Evolutionary conservation across 2,113 vertebrate species (phyloP).

Genomic region (Formicarius rufipectus): DNA sequence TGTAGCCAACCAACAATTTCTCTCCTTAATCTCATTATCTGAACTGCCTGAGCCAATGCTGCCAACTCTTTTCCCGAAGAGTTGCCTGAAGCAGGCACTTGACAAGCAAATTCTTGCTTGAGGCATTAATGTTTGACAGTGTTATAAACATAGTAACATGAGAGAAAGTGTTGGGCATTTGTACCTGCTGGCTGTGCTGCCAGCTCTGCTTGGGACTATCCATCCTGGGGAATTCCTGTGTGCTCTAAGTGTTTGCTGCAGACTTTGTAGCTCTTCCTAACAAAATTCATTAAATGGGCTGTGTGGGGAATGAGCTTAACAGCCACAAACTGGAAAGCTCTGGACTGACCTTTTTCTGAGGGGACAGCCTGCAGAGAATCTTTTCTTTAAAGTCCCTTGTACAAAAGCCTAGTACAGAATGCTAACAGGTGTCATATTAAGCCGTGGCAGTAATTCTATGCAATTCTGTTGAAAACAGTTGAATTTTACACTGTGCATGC

Average conservation of each 20-base stretch:
- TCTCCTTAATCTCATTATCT: neutral
- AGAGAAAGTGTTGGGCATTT: neutral
- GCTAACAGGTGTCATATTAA: neutral
- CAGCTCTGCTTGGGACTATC: neutral
- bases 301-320: neutral
- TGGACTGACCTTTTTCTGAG: neutral
- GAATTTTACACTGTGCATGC: neutral
- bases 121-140: neutral
- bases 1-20: neutral
- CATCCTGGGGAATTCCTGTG: neutral
- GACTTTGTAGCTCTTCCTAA: neutral
- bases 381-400: neutral
- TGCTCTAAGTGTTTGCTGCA: neutral
- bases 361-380: neutral
- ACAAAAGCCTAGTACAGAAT: neutral
- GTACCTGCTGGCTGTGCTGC: neutral
- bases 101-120: neutral
- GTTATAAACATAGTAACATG: neutral
- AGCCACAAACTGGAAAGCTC: neutral
- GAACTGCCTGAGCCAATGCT: neutral
- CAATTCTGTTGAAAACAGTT: neutral
- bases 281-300: neutral
- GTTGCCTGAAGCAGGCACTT: neutral
- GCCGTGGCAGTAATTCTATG: neutral
- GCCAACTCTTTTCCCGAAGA: neutral